phyloP scores from a whole-genome alignment of 2,888 invertebrate genomes.

The Tiliacea aurago region DNA sequence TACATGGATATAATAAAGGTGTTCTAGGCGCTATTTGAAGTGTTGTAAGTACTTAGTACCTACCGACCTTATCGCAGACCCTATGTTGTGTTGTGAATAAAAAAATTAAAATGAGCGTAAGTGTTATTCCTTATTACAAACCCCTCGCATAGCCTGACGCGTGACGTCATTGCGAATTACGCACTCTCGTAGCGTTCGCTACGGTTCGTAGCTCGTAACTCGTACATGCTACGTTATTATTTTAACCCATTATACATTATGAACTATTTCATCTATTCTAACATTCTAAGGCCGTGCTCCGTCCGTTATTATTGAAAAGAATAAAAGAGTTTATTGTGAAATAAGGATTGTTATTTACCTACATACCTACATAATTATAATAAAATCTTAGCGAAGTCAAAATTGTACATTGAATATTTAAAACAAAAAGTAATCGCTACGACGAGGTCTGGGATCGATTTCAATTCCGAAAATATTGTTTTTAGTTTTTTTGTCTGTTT shows the following conservation, averaged over 20 bases:
- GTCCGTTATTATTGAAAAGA: not conserved
- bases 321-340: not conserved
- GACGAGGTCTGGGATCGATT: too few species aligned
- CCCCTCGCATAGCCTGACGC: not conserved
- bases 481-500: too few species aligned
- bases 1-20: slow-evolving; percentile 45
- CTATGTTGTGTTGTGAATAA: slow-evolving; percentile 86
- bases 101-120: slow-evolving; percentile 75
- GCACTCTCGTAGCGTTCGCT: slow-evolving; percentile 1
- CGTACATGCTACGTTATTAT: not conserved
- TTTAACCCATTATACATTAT: not conserved
- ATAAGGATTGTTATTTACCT: not conserved
- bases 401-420: too few species aligned
- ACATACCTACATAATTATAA: too few species aligned
- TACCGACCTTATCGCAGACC: slow-evolving; percentile 70
- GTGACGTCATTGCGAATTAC: not conserved
- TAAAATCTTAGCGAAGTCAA: too few species aligned
- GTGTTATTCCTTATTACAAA: slow-evolving; percentile 52
- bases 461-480: too few species aligned
- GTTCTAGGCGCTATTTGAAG: slow-evolving; percentile 54
- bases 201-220: not conserved
- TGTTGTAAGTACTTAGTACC: slow-evolving; percentile 69
- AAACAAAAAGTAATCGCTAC: too few species aligned
- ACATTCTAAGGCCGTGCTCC: not conserved
- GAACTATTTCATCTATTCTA: not conserved